Evolutionary conservation across 2,113 vertebrate species (phyloP).

Genomic region (Aptenodytes forsteri): DNA sequence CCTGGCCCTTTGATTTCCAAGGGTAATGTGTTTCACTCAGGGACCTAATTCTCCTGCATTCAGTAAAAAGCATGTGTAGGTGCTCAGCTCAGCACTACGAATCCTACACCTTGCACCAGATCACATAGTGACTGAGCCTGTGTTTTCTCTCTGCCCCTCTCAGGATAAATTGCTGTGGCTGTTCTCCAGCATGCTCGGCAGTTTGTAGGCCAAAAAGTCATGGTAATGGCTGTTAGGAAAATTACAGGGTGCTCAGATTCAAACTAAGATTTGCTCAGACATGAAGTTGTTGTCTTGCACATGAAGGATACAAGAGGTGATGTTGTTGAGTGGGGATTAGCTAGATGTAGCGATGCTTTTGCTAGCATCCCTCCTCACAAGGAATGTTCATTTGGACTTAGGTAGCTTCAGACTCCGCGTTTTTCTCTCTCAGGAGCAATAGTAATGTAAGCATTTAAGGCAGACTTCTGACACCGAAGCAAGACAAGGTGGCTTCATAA

Average conservation of each 20-base stretch:
- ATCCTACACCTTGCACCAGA: neutral
- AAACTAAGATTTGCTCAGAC: neutral
- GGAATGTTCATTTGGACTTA: neutral
- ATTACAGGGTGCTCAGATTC: neutral
- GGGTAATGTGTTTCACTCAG: neutral
- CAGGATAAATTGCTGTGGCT: neutral
- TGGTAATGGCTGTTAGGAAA: neutral
- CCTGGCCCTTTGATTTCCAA: neutral
- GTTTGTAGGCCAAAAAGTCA: neutral
- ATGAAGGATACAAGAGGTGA: neutral
- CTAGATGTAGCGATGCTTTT: neutral
- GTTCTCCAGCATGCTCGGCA: neutral
- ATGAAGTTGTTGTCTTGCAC: neutral
- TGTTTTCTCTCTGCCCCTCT: neutral
- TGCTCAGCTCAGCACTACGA: neutral
- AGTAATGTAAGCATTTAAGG: neutral
- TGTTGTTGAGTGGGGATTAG: neutral
- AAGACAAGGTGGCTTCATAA: neutral
- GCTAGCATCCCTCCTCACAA: neutral
- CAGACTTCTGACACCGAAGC: neutral
- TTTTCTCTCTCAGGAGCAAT: neutral
- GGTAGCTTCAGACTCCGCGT: neutral
- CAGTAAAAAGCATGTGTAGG: accelerated
- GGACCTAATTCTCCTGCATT: neutral
- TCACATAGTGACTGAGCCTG: neutral